Evolutionary conservation across 2,888 invertebrate genomes (phyloP).

Genomic region (Chesias legatella): DNA sequence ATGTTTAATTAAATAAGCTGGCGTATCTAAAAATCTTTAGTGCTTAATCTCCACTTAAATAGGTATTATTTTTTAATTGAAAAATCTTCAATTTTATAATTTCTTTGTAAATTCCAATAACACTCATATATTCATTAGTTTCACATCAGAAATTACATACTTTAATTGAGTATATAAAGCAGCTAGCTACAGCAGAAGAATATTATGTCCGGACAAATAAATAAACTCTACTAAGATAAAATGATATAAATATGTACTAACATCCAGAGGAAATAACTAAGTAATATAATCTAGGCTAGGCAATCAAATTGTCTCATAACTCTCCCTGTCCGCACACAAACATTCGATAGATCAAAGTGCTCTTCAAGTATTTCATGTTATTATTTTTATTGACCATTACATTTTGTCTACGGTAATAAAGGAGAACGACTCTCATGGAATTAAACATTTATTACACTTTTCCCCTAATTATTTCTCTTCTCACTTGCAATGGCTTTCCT

Average conservation of each 20-base stretch:
- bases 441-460: conserved; percentile 14
- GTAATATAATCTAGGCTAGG: conserved; percentile 5
- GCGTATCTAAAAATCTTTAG: too few species aligned
- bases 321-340: conserved; percentile 24
- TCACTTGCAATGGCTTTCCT: background rate
- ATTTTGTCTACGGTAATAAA: conserved; percentile 30
- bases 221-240: background rate
- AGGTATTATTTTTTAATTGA: too few species aligned
- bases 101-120: too few species aligned
- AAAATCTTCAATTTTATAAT: too few species aligned
- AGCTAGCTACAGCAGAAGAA: background rate
- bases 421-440: conserved; percentile 17
- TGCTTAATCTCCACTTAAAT: too few species aligned
- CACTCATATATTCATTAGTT: too few species aligned
- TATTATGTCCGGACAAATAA: background rate
- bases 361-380: conserved; percentile 35
- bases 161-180: too few species aligned
- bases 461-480: conserved; percentile 6
- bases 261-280: conserved; percentile 15
- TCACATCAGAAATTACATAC: too few species aligned
- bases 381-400: conserved; percentile 35
- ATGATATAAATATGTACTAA: conserved; percentile 11
- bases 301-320: conserved; percentile 23
- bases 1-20: too few species aligned
- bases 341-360: conserved; percentile 31